Evolutionary conservation across 1,140 invertebrate species (phyloP).

Genomic region (Drosophila yakuba): DNA sequence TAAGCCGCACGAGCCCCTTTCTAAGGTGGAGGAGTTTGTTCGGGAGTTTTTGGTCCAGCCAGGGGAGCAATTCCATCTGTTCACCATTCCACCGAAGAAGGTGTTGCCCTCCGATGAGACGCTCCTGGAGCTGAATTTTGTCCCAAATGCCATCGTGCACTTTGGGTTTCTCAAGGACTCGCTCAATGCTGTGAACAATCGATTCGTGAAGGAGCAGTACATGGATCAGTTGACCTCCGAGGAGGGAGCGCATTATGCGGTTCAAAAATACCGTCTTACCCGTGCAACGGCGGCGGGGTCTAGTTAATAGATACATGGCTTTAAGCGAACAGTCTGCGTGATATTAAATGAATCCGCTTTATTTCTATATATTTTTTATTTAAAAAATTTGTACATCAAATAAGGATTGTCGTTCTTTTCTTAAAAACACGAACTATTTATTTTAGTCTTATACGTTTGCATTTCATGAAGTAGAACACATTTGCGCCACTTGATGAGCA

Average conservation of each 20-base stretch:
- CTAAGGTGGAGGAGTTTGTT: constrained; percentile 89
- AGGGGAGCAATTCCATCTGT: constrained; percentile 89
- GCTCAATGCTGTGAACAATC: constrained; percentile 37
- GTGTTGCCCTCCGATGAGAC: constrained; percentile 86
- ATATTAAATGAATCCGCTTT: constrained; percentile 67
- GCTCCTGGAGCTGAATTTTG: constrained; percentile 89
- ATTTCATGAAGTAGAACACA: too few relatives aligned
- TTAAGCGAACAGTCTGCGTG: constrained; percentile 66
- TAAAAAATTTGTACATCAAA: too few relatives aligned
- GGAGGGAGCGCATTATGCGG: constrained; percentile 68
- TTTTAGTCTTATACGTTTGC: too few relatives aligned
- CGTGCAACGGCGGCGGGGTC: constrained; percentile 29
- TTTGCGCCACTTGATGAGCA: too few relatives aligned
- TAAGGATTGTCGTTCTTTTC: not conserved
- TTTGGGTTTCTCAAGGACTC: constrained; percentile 86
- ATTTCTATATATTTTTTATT: constrained; percentile 31
- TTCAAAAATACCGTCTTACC: constrained; percentile 67
- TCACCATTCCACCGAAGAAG: constrained; percentile 91
- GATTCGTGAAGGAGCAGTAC: constrained; percentile 58
- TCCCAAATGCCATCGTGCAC: constrained; percentile 91
- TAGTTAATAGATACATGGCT: constrained; percentile 46
- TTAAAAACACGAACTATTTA: not conserved
- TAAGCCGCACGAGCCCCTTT: constrained; percentile 88
- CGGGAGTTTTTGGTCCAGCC: constrained; percentile 88
- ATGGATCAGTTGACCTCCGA: constrained; percentile 62